Evolutionary conservation across 2,113 vertebrate genomes (phyloP).

Genomic region (Rhinichthys klamathensis): DNA sequence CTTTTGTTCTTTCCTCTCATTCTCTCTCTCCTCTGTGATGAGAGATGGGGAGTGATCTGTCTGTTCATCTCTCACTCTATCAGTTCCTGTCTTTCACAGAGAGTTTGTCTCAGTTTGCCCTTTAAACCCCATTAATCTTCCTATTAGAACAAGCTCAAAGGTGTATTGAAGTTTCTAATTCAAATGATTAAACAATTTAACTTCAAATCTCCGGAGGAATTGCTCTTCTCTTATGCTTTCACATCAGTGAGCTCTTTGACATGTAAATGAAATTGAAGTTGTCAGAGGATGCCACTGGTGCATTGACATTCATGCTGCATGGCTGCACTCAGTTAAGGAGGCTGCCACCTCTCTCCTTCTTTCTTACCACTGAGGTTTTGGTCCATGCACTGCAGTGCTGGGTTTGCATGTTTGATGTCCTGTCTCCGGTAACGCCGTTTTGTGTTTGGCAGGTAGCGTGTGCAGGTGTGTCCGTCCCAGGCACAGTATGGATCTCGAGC

Average conservation of each 20-base stretch:
- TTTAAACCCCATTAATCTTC: slow-evolving; percentile 9
- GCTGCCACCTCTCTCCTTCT: not conserved
- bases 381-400: slow-evolving; percentile 85
- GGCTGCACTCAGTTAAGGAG: not conserved
- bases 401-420: slow-evolving; percentile 82
- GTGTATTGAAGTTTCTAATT: not conserved
- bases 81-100: slow-evolving; percentile 1
- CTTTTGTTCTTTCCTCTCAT: slow-evolving; percentile 21
- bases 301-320: not conserved
- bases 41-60: slow-evolving; percentile 21
- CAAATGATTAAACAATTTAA: slow-evolving; percentile 1
- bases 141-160: not conserved
- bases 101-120: not conserved
- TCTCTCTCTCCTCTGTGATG: slow-evolving; percentile 14
- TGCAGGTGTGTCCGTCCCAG: slow-evolving; percentile 87
- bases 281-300: not conserved
- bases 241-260: not conserved
- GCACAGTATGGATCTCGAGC: slow-evolving; percentile 93
- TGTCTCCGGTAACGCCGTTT: slow-evolving; percentile 87
- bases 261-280: not conserved
- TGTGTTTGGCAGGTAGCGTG: slow-evolving; percentile 74
- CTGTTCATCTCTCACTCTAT: slow-evolving; percentile 15
- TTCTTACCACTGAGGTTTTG: slow-evolving; percentile 84
- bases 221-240: not conserved
- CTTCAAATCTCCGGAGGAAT: slow-evolving; percentile 2